Evolutionary conservation across 2,797 vertebrate genomes (phyloP), one percentile per base, ranked within the genome.

Genomic region (Bufotes viridis): DNA sequence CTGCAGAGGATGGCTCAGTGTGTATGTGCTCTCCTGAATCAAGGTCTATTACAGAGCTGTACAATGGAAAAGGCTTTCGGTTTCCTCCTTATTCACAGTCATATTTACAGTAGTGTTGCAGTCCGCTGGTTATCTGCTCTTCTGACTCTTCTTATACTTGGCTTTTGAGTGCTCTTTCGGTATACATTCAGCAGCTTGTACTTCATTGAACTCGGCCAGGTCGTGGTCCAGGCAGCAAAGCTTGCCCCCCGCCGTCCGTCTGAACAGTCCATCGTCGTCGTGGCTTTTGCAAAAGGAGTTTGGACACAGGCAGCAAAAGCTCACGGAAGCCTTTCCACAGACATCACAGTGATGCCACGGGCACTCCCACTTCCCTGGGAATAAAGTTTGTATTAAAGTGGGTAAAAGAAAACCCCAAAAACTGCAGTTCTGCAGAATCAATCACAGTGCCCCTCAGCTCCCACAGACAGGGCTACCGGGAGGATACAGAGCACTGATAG

Each of bases 311-410:
- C 98, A 97, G 93, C 98, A 99, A 92, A 98, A 99, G 0, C 95
- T 95, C 78, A 96, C 95, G 0, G 98, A 99, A 85, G 96, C 97
- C 34, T 97, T 98, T 90, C 98, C 98, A 17, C 98, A 99, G 80
- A 98, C 97, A 75, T 99, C 98, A 87, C 98, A 99, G 93, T 99
- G 98, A 90, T 99, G 98, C 98, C 98, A 99, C 7, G 98, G 98
- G 80, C 98, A 99, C 78, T 99, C 98, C 98, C 98, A 99, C 85
- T 98, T 98, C 2, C 98, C 98, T 99, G 95, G 3, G 82, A 90
- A 55, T n/a, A 60, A 58, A 76, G 72, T 1, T 22, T 18, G 49
- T 12, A 57, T 14, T 15, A 34, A 10, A 34, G 29, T 34, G 29
- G 29, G 29, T 34, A 34, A 34, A 34, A 34, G 29, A 34, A 34